phyloP scores from a whole-genome alignment of 2,888 invertebrate genomes.

The Xestoiulus laeticollis region DNA sequence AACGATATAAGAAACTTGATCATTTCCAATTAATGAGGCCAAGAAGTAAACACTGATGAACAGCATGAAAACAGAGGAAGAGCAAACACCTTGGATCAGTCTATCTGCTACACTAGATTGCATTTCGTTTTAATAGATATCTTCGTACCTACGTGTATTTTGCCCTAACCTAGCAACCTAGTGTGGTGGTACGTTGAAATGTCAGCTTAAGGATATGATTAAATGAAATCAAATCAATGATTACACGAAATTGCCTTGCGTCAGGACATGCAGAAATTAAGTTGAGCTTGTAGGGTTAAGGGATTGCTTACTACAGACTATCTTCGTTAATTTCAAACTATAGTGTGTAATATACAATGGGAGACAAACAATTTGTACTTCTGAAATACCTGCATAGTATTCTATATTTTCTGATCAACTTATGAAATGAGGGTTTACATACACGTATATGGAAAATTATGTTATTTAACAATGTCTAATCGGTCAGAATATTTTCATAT shows the following conservation, averaged over 20 bases:
- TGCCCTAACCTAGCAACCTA: neutral
- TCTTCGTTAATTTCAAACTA: too few species aligned
- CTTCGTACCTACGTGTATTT: neutral
- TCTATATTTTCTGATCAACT: too few species aligned
- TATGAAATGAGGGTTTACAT: too few species aligned
- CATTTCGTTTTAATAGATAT: constrained; percentile 19
- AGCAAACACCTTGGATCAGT: neutral
- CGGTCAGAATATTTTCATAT: too few species aligned
- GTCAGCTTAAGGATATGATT: constrained; percentile 11
- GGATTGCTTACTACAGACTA: neutral
- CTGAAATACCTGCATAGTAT: too few species aligned
- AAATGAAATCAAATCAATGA: constrained; percentile 12
- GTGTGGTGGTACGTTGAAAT: neutral
- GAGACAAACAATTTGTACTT: too few species aligned
- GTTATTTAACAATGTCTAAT: too few species aligned
- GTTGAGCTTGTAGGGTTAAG: neutral
- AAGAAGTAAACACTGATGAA: constrained; percentile 42
- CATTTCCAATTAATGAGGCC: constrained; percentile 46
- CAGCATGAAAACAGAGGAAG: neutral
- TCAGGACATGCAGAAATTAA: neutral
- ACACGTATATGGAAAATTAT: too few species aligned
- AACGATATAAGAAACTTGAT: neutral
- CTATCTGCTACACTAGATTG: neutral
- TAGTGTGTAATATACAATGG: too few species aligned
- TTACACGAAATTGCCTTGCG: neutral